Evolutionary conservation across 2,888 invertebrate species (phyloP).

Genomic region (Drosophila kambysellisi): DNA sequence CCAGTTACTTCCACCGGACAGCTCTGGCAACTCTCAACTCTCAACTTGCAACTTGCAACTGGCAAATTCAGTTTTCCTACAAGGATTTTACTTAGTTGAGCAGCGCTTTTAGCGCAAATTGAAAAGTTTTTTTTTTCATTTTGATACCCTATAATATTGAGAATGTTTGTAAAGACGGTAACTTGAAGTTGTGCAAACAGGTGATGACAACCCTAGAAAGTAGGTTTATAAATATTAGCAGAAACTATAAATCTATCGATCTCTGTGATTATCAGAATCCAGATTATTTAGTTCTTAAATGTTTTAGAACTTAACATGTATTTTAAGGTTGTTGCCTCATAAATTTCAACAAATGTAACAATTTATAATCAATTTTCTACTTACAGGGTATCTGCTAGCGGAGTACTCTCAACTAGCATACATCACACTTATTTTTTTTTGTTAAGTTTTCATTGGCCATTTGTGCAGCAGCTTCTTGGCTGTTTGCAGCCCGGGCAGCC

Average conservation of each 20-base stretch:
- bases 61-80: background rate
- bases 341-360: background rate
- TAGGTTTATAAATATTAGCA: background rate
- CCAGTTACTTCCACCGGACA: slow-evolving; percentile 1
- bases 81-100: slow-evolving; percentile 36
- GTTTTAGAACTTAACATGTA: background rate
- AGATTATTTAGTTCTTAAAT: background rate
- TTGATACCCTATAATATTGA: background rate
- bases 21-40: background rate
- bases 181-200: background rate
- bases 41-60: background rate
- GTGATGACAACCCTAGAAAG: background rate
- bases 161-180: background rate
- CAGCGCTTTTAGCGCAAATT: slow-evolving; percentile 68
- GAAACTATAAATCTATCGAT: background rate
- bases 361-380: background rate
- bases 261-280: background rate
- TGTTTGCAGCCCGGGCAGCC: slow-evolving; percentile 11
- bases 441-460: slow-evolving; percentile 45
- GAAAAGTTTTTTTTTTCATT: slow-evolving; percentile 49
- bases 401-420: no score
- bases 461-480: slow-evolving; percentile 44
- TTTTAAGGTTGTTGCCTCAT: rapidly evolving
- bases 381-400: background rate
- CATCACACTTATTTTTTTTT: slow-evolving; percentile 9